phyloP scores from a whole-genome alignment of 2,113 vertebrate genomes.

The Heteronetta atricapilla region DNA sequence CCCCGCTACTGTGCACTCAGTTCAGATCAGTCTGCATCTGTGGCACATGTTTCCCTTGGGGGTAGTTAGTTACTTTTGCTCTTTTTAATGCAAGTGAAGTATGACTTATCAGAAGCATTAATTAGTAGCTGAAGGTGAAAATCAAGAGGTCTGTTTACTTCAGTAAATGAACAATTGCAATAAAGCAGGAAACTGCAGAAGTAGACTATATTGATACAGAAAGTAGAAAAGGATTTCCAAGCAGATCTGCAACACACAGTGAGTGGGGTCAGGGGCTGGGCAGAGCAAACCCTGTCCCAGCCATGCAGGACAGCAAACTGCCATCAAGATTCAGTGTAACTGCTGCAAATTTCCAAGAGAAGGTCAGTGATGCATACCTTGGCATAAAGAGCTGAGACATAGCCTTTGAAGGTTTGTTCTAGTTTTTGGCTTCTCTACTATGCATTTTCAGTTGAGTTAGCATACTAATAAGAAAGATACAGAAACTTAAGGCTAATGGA shows the following conservation, averaged over 20 bases:
- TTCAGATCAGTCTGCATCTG: neutral
- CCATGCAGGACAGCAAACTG: neutral
- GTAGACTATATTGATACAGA: neutral
- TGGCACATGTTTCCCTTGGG: neutral
- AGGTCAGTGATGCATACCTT: neutral
- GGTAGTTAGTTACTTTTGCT: neutral
- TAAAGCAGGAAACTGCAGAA: neutral
- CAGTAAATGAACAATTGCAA: neutral
- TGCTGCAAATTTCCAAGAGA: neutral
- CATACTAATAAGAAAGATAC: neutral
- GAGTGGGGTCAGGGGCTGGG: accelerated
- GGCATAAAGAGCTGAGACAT: neutral
- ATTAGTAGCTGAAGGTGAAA: neutral
- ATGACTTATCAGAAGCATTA: neutral
- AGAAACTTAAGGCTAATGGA: neutral
- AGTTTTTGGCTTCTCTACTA: neutral
- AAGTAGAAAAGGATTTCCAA: neutral
- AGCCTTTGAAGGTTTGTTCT: neutral
- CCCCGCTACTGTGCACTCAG: neutral
- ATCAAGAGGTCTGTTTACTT: neutral
- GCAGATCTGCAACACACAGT: neutral
- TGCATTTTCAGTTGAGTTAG: neutral
- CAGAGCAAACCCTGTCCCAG: neutral
- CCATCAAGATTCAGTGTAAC: neutral
- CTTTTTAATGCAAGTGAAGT: neutral